phyloP scores from a whole-genome alignment of 2,888 invertebrate species.

The Athrips mouffetella region DNA sequence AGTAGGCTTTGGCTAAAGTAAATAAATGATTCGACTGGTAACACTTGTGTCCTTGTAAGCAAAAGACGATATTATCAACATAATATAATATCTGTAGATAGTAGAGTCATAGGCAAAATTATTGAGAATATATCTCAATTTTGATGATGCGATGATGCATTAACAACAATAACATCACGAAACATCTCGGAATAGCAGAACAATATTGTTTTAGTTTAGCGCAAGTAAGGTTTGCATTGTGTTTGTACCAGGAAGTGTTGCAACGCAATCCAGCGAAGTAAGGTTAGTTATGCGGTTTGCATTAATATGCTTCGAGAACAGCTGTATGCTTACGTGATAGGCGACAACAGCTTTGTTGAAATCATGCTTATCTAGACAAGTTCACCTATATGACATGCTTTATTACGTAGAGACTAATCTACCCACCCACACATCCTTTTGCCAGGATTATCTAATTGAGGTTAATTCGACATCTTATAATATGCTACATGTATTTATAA shows the following conservation, averaged over 20 bases:
- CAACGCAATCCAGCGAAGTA: slow-evolving; percentile 46
- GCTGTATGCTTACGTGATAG: slow-evolving; percentile 35
- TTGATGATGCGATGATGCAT: neutral
- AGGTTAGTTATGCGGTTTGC: slow-evolving; percentile 50
- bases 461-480: too few relatives aligned
- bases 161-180: neutral
- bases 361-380: slow-evolving; percentile 22
- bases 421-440: neutral
- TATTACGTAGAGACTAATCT: too few relatives aligned
- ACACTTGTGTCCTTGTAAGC: slow-evolving; percentile 11
- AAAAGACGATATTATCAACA: too few relatives aligned
- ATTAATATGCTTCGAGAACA: slow-evolving; percentile 62
- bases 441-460: neutral
- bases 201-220: slow-evolving; percentile 21
- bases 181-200: slow-evolving; percentile 16
- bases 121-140: too few relatives aligned
- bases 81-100: too few relatives aligned
- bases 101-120: too few relatives aligned
- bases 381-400: too few relatives aligned
- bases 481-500: too few relatives aligned
- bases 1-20: slow-evolving; percentile 48
- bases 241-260: slow-evolving; percentile 59
- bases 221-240: slow-evolving; percentile 21
- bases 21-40: slow-evolving; percentile 32
- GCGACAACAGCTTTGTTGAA: slow-evolving; percentile 37